Base-by-base conservation (phyloP, 2,888 invertebrate genomes). In the Eudasyphora cyanicolor region DNA sequence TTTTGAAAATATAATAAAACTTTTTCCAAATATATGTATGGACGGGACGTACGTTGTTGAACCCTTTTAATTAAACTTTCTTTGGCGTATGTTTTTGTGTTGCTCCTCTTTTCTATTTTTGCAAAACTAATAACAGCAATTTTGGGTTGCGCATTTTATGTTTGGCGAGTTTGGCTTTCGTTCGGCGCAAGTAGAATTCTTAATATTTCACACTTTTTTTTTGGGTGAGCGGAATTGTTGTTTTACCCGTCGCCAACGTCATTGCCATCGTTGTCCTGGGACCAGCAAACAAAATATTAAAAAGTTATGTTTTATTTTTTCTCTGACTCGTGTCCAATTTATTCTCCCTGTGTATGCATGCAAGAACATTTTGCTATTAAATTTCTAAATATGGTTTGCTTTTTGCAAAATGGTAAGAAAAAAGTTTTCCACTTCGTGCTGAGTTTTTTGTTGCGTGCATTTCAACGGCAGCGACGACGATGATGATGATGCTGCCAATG, bases 11-110 rank as follows among this genome's bases (percentile, higher is more conserved):
- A 42, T 24, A 42, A 67, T 67, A 21, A 67, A 67, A 67, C 29
- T 67, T 67, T 62, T 67, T 38, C 21, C 42, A 45, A 29, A 8
- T 8, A 32, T 21, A 29, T n/a, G 2, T 2, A n/a, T n/a, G n/a
- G n/a, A 2, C 54, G 19, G 5, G 24, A 64, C 64, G 19, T 62
- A 32, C 32, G 32, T 19, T 64, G 64, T 42, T 67, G 42, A 67
- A 67, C 38, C 67, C 67, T 67, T 67, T 67, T 67, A 67, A 67
- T 67, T 67, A 67, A 67, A 67, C 67, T 67, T 67, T 67, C 67
- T 67, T 67, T 67, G 67, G 67, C 67, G 42, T 67, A 38, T 35
- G 64, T 67, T 67, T 62, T 64, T 38, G 29, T 62, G 21, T 64
- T 38, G 4, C n/a, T n/a, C n/a, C n/a, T n/a, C n/a, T n/a, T n/a